Evolutionary conservation across 2,888 invertebrate species (phyloP).

Genomic region (Himalopsyche tibetana): DNA sequence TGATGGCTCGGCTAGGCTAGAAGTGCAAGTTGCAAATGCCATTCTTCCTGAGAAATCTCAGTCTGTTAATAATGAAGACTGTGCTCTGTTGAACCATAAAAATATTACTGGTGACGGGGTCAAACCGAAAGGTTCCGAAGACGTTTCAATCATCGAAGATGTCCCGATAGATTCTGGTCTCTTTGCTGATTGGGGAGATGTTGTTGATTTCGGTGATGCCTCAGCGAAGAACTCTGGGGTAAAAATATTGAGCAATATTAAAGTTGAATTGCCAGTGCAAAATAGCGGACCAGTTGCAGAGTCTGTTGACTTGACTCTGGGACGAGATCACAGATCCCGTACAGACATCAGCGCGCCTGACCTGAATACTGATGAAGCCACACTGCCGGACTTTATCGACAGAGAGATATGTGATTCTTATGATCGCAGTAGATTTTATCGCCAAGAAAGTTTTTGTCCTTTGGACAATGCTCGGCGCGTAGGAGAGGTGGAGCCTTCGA

Average conservation of each 20-base stretch:
- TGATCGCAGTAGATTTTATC: constrained; percentile 62
- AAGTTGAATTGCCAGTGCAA: constrained; percentile 76
- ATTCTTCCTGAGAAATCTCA: too few species aligned
- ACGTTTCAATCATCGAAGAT: neutral
- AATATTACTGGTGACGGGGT: neutral
- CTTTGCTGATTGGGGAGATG: constrained; percentile 36
- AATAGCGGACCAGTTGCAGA: constrained; percentile 73
- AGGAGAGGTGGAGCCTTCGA: neutral
- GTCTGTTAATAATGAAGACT: neutral
- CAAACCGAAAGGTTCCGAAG: neutral
- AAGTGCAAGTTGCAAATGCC: too few species aligned
- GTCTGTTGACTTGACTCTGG: constrained; percentile 72
- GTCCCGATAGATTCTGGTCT: neutral
- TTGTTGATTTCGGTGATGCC: constrained; percentile 39
- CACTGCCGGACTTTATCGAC: constrained; percentile 73
- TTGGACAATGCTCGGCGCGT: constrained; percentile 56
- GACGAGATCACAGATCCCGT: constrained; percentile 67
- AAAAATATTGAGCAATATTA: constrained; percentile 76
- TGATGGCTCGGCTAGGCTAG: neutral
- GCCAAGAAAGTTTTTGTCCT: constrained; percentile 69
- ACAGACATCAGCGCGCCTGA: constrained; percentile 66
- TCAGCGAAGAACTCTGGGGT: constrained; percentile 71
- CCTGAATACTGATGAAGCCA: constrained; percentile 71
- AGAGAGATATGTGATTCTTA: constrained; percentile 66
- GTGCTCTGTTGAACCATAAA: neutral